Percentiles rank a stretch among this genome's conserved stretches.
Conservation (phyloP, 2,888 invertebrate genomes). For the Antheraea assamensis region DNA sequence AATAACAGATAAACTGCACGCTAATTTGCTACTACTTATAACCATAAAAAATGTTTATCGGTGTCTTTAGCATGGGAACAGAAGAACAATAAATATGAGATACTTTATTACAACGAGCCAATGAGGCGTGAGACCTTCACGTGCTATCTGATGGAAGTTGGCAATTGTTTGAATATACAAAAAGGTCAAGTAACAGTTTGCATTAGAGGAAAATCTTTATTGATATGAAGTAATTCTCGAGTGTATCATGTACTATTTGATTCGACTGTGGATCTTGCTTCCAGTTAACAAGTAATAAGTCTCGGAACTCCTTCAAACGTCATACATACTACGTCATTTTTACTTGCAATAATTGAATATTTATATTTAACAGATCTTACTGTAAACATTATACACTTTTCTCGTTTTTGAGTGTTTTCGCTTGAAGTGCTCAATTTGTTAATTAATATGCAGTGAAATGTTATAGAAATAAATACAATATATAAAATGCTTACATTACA, state of each 20-base stretch:
- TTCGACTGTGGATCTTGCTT: no score
- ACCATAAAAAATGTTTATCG: background rate
- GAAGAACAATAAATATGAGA: background rate
- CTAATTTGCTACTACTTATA: background rate
- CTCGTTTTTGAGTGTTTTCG: no score
- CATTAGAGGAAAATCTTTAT: background rate
- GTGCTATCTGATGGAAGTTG: background rate
- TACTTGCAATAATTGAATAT: no score
- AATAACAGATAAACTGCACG: background rate
- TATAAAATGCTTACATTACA: no score
- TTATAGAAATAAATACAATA: no score
- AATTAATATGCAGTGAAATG: no score
- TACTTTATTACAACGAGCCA: constrained; percentile 5
- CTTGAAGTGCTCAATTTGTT: no score
- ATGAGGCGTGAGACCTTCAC: constrained; percentile 13
- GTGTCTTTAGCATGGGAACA: background rate
- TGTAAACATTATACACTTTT: no score
- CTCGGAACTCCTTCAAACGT: no score
- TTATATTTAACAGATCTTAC: no score
- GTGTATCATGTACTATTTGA: background rate
- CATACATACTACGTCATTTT: no score
- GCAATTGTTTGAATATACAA: background rate
- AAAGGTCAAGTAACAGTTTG: background rate
- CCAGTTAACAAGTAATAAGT: no score
- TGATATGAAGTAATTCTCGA: background rate